Evolutionary conservation across 2,888 invertebrate species (phyloP).

Genomic region (Acronicta leporina): DNA sequence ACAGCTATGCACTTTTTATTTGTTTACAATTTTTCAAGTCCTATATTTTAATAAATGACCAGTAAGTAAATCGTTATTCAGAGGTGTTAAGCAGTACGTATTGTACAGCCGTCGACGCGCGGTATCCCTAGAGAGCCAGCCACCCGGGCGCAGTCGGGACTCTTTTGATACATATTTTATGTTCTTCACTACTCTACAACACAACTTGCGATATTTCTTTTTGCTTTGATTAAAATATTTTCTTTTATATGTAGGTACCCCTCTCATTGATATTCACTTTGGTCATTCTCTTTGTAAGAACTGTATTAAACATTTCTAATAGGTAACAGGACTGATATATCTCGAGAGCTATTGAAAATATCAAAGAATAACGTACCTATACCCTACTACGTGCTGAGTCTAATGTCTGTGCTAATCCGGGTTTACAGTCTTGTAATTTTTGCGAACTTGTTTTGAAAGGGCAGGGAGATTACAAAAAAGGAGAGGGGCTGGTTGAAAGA

Average conservation of each 20-base stretch:
- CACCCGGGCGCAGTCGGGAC: slow-evolving; percentile 70
- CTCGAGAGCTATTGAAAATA: slow-evolving; percentile 26
- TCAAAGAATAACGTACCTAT: slow-evolving; percentile 17
- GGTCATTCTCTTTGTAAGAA: slow-evolving; percentile 59
- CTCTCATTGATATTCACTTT: slow-evolving; percentile 73
- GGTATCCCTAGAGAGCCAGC: slow-evolving; percentile 67
- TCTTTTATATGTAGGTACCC: slow-evolving; percentile 62
- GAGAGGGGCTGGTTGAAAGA: slow-evolving; percentile 73
- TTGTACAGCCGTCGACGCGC: slow-evolving; percentile 55
- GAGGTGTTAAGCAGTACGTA: slow-evolving; percentile 77
- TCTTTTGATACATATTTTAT: slow-evolving; percentile 89
- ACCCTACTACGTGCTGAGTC: slow-evolving; percentile 36
- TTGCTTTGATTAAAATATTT: slow-evolving; percentile 77
- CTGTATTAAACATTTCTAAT: slow-evolving; percentile 51
- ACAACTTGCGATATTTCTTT: slow-evolving; percentile 74
- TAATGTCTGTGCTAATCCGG: slow-evolving; percentile 62
- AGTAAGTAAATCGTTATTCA: slow-evolving; percentile 68
- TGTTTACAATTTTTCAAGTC: no score
- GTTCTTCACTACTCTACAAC: slow-evolving; percentile 76
- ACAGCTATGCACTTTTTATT: not conserved
- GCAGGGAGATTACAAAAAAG: slow-evolving; percentile 74
- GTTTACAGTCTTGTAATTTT: slow-evolving; percentile 74
- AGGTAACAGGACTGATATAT: slow-evolving; percentile 15
- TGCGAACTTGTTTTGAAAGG: slow-evolving; percentile 74
- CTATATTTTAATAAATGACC: slow-evolving; percentile 24